A percentile compares a stretch with the other conserved stretches of the same genome.
Evolutionary conservation across 2,888 invertebrate species (phyloP).

Genomic region (Coecobrya sp.): DNA sequence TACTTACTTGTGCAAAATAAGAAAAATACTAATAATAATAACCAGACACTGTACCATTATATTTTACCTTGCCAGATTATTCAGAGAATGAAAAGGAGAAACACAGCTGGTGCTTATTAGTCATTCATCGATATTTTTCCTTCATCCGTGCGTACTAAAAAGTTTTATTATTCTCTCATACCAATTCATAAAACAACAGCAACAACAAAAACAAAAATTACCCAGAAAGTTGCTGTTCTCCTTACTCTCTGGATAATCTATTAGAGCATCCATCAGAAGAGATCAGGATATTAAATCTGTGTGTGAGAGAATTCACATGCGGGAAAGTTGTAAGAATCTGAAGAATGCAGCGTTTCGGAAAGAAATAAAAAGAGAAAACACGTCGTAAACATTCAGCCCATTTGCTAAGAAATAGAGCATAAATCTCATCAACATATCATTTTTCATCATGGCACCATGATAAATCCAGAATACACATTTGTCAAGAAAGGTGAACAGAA

Average conservation of each 20-base stretch:
- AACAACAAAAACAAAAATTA: neutral
- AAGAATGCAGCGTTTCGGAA: neutral
- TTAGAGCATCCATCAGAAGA: neutral
- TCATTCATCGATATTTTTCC: constrained; percentile 40
- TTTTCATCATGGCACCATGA: constrained; percentile 43
- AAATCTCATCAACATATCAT: constrained; percentile 53
- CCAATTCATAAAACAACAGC: constrained; percentile 24
- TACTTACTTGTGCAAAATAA: constrained; percentile 37
- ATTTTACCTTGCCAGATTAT: neutral
- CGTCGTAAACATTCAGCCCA: constrained; percentile 29
- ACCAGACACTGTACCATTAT: neutral
- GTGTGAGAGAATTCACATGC: neutral
- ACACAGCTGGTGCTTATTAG: constrained; percentile 72
- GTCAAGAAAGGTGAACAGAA: neutral
- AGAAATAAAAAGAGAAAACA: constrained; percentile 25
- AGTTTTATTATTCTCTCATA: constrained; percentile 21
- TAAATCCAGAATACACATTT: constrained; percentile 25
- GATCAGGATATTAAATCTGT: constrained; percentile 47
- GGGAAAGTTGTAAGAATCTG: constrained; percentile 3
- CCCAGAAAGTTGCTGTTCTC: neutral
- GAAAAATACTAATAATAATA: neutral
- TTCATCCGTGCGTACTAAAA: constrained; percentile 47
- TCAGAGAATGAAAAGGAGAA: constrained; percentile 16
- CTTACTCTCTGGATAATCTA: neutral
- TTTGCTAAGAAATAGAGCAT: constrained; percentile 49